Evolutionary conservation across 2,113 vertebrate genomes (phyloP).

Genomic region (Triplophysa tibetana): DNA sequence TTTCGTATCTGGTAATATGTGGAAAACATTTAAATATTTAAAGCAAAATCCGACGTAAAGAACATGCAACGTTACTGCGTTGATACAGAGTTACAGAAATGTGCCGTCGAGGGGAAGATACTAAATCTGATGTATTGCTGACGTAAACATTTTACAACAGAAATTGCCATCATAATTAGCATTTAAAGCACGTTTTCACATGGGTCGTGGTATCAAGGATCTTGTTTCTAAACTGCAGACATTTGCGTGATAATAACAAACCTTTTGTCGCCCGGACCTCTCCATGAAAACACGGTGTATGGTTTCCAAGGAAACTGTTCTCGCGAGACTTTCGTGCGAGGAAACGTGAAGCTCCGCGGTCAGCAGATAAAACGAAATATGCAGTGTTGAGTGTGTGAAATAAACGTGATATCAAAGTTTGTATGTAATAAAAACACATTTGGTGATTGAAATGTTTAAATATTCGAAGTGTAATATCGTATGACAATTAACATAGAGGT

Average conservation of each 20-base stretch:
- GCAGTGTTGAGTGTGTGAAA: no score
- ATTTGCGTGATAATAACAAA: conserved; percentile 25
- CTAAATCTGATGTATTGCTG: not conserved
- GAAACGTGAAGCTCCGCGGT: no score
- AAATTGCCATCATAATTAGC: not conserved
- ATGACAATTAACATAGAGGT: no score
- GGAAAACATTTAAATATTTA: not conserved
- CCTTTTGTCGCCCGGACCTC: conserved; percentile 56
- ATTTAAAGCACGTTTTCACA: not conserved
- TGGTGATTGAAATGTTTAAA: no score
- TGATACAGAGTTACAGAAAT: not conserved
- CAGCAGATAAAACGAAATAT: no score
- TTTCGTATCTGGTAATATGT: not conserved
- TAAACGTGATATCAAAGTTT: no score
- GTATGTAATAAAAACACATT: no score
- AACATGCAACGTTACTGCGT: not conserved
- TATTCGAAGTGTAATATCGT: no score
- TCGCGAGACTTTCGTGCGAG: conserved; percentile 48
- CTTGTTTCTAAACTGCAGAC: not conserved
- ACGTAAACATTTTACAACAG: not conserved
- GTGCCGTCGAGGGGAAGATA: not conserved
- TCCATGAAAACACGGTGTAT: conserved; percentile 58
- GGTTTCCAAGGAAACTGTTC: conserved; percentile 54
- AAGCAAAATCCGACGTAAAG: not conserved
- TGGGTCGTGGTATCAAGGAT: not conserved